Evolutionary conservation across 2,797 vertebrate genomes (phyloP), one percentile per base, ranked within the genome.

Genomic region (Manis pentadactyla): DNA sequence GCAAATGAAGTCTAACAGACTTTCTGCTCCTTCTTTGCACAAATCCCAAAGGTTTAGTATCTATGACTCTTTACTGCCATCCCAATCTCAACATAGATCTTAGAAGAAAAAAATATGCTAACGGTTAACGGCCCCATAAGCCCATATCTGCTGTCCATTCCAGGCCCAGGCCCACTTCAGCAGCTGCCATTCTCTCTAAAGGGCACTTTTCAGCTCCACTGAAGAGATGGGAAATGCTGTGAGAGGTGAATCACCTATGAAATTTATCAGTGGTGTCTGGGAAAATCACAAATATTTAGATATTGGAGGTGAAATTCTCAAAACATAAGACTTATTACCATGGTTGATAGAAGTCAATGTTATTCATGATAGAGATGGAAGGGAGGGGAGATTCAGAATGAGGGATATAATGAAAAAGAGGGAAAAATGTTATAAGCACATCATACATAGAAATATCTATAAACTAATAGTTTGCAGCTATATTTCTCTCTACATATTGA

Each of bases 251-350:
- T 66, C 34, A 53, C 17, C 34, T 82, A 12, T 51, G 25, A 87
- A 46, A 9, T 66, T 49, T 8, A 31, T 86, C 14, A 14, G 1
- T 39, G 87, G n/a, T 93, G 94, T 89, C 82, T 78, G 42, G 23
- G 6, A 17, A 51, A 74, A 64, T 82, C 27, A 39, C 31, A 69
- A 57, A 23, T 88, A 66, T 74, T 85, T 79, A 68, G 37, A 95
- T 84, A 83, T 57, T 94, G 15, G 59, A 91, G 23, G 17, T 66
- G 23, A 93, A 84, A 59, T 71, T 84, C 31, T 87, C 17, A 86
- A 69, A 81, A 89, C 66, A 27, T 55, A 82, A 74, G 53, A 31
- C 5, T 12, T 49, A 83, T 71, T 31, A 13, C 2, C 17, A 7
- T 81, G 21, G 15, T 31, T 64, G 2, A 37, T 42, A 46, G 55